phyloP scores from a whole-genome alignment of 2,113 vertebrate genomes.

The Thunnus maccoyii region DNA sequence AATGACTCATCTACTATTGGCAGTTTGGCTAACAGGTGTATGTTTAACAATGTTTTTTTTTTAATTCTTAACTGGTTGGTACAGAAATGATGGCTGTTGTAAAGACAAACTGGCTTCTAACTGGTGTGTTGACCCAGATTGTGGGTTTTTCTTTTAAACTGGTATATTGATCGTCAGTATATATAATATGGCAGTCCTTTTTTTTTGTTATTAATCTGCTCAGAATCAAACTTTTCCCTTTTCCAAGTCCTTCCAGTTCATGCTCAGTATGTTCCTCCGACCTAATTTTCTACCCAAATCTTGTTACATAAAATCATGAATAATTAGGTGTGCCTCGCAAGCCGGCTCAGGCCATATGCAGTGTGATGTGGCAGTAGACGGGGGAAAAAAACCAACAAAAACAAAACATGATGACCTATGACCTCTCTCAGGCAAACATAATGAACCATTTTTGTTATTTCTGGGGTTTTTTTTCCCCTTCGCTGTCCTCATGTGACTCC shows the following conservation, averaged over 20 bases:
- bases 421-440: not conserved
- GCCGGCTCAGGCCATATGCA: slow-evolving; percentile 6
- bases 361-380: not conserved
- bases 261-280: slow-evolving; percentile 39
- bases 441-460: not conserved
- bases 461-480: too few species aligned
- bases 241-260: slow-evolving; percentile 14
- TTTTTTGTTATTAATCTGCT: not conserved
- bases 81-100: not conserved
- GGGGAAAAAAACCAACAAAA: too few species aligned
- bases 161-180: not conserved
- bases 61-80: not conserved
- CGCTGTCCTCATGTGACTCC: not conserved
- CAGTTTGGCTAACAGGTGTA: too few species aligned
- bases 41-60: too few species aligned
- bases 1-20: too few species aligned
- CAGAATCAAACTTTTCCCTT: slow-evolving; percentile 21
- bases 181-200: not conserved
- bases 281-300: slow-evolving; percentile 53
- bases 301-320: slow-evolving; percentile 62
- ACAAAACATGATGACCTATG: slow-evolving; percentile 10
- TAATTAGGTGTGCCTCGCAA: slow-evolving; percentile 38
- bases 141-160: not conserved
- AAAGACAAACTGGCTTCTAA: not conserved
- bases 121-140: not conserved